A percentile compares a stretch with the other conserved stretches of the same genome.
These are phyloP conservation scores for Plodia interpunctella DNA, from an alignment of 1,140 invertebrate genomes.

Conservation along the genomic window DNA sequence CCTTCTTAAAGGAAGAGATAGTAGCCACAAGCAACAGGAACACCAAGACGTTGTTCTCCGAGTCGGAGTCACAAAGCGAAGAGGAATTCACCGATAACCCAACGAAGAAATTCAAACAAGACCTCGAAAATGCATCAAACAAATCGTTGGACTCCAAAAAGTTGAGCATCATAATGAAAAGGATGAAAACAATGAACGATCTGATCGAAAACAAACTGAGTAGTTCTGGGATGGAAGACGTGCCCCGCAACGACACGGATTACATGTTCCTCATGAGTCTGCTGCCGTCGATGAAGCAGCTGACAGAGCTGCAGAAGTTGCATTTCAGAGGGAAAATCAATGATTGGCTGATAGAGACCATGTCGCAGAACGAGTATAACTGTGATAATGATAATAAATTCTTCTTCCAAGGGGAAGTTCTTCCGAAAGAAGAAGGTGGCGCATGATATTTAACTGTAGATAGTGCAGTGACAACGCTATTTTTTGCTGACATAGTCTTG, in stretches of 20 bases:
- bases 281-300: constrained; percentile 24
- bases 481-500: too few species aligned
- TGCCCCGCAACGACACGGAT: constrained; percentile 22
- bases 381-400: constrained; percentile 20
- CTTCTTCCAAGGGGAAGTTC: constrained; percentile 12
- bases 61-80: background rate
- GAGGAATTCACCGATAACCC: background rate
- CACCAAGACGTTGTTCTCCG: background rate
- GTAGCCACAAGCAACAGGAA: background rate
- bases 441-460: background rate
- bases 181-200: constrained; percentile 6
- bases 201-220: constrained; percentile 7
- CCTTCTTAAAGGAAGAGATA: constrained; percentile 25
- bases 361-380: constrained; percentile 22
- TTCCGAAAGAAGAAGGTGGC: background rate
- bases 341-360: constrained; percentile 28
- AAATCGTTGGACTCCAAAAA: constrained; percentile 5
- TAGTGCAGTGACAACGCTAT: too few species aligned
- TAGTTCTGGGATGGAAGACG: background rate
- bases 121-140: background rate
- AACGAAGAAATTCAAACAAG: background rate
- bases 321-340: constrained; percentile 30
- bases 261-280: constrained; percentile 31
- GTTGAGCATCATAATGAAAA: constrained; percentile 8
- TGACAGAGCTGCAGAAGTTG: constrained; percentile 30